Conservation (phyloP, 1,140 invertebrate genomes). For the Meloidogyne chitwoodi region DNA sequence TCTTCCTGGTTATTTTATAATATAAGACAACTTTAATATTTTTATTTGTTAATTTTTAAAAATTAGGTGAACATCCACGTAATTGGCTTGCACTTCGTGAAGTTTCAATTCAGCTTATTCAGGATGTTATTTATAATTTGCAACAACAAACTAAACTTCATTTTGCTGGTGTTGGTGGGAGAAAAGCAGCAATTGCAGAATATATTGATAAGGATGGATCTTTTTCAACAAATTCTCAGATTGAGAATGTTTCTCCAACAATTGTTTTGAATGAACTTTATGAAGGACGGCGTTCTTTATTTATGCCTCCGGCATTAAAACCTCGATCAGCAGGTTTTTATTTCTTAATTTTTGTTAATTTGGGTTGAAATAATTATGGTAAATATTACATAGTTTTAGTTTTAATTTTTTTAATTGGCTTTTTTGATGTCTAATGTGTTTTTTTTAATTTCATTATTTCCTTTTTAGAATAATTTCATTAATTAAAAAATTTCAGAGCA, state of each 20-base stretch:
- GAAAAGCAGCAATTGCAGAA: background rate
- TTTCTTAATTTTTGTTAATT: background rate
- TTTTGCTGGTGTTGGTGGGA: background rate
- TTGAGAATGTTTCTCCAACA: background rate
- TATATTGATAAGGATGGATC: background rate
- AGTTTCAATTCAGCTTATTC: background rate
- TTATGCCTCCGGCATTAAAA: constrained; percentile 8
- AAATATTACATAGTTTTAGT: too few species aligned
- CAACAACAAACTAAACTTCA: constrained; percentile 7
- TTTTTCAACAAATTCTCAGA: background rate
- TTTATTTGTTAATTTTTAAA: background rate
- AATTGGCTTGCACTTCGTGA: constrained; percentile 18
- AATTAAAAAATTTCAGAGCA: background rate
- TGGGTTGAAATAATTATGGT: too few species aligned
- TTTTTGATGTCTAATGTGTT: constrained; percentile 8
- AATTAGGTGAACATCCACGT: constrained; percentile 14
- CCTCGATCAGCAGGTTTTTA: constrained; percentile 10
- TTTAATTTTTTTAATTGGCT: too few species aligned
- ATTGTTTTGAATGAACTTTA: constrained; percentile 11
- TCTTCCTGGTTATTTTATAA: too few species aligned
- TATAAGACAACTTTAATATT: background rate
- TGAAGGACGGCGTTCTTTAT: constrained; percentile 6
- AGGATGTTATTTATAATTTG: background rate
- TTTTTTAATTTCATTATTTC: background rate
- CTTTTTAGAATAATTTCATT: background rate